Evolutionary conservation across 2,797 vertebrate genomes (phyloP).

Genomic region (Darevskia nairensis): DNA sequence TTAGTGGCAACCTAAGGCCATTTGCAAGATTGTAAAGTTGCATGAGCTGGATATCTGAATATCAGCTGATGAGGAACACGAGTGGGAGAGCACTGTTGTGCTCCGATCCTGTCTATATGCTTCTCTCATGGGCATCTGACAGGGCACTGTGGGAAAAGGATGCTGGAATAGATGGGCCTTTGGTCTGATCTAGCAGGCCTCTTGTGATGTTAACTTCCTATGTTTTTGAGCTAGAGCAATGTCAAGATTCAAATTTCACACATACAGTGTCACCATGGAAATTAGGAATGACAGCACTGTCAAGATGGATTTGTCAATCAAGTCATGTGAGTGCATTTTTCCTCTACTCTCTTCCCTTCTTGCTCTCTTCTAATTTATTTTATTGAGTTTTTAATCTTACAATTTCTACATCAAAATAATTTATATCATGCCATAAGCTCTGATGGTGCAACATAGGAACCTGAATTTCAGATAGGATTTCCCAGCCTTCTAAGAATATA

Average conservation of each 20-base stretch:
- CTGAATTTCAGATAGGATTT: too few species aligned
- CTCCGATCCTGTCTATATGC: not conserved
- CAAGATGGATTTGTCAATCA: not conserved
- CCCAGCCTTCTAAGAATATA: too few species aligned
- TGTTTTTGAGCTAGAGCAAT: not conserved
- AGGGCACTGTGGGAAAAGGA: not conserved
- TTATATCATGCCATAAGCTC: not conserved
- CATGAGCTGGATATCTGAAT: not conserved
- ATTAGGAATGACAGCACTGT: slow-evolving; percentile 15
- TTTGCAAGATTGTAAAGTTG: not conserved
- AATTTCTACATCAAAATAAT: not conserved
- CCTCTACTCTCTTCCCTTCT: not conserved
- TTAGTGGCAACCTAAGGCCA: slow-evolving; percentile 39
- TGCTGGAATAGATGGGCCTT: not conserved
- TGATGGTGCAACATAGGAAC: not conserved
- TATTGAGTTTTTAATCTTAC: not conserved
- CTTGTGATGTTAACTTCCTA: not conserved
- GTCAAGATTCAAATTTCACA: not conserved
- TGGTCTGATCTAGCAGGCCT: not conserved
- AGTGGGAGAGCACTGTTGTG: not conserved
- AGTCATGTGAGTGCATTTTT: not conserved
- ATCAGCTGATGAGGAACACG: not conserved
- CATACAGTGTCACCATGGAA: slow-evolving; percentile 9
- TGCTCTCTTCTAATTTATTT: not conserved
- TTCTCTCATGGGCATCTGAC: not conserved